phyloP scores from a whole-genome alignment of 2,888 invertebrate species.

The Strigamia transsilvanica region DNA sequence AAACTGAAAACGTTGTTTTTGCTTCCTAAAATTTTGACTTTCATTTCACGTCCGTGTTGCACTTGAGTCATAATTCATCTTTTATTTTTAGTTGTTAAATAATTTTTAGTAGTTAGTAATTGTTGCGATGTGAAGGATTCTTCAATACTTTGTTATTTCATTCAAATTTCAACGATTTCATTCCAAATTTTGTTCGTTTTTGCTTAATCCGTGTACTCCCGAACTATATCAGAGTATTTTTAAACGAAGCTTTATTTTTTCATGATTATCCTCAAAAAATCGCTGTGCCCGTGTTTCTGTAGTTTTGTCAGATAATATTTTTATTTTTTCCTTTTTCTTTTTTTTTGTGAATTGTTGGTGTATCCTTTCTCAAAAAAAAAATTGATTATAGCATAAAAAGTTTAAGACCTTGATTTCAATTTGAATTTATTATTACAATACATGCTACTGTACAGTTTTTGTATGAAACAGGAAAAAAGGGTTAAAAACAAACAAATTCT shows the following conservation, averaged over 20 bases:
- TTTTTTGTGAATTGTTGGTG: not conserved
- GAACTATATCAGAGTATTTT: not conserved
- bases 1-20: slow-evolving; percentile 35
- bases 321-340: not conserved
- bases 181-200: too few species aligned
- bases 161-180: too few species aligned
- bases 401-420: not conserved
- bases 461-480: too few species aligned
- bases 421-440: too few species aligned
- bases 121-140: not conserved
- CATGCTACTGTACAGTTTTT: too few species aligned
- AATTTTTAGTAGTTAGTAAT: not conserved
- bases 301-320: too few species aligned
- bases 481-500: too few species aligned
- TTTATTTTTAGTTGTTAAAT: not conserved
- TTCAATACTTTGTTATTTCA: too few species aligned
- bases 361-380: not conserved
- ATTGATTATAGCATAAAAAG: not conserved
- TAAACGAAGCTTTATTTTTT: not conserved
- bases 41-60: not conserved
- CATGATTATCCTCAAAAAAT: not conserved
- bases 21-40: slow-evolving; percentile 13
- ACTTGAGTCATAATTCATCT: not conserved
- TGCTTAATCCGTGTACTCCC: too few species aligned
- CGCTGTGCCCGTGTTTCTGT: not conserved